Evolutionary conservation across 2,797 vertebrate genomes (phyloP), one percentile per base, ranked within the genome.

Genomic region (Coranthus polyacanthus): DNA sequence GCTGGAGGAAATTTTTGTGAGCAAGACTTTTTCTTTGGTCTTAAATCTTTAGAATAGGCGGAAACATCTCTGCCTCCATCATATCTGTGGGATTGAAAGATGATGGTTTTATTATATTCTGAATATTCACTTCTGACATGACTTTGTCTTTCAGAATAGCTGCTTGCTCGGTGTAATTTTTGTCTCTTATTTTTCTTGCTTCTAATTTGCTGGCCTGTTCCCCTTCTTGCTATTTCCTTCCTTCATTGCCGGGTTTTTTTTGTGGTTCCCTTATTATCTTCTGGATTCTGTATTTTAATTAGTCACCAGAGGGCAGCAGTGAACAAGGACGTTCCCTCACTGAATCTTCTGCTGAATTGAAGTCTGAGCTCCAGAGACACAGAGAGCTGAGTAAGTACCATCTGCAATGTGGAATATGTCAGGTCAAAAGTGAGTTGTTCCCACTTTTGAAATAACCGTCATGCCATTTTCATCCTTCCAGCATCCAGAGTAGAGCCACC

Each of bases 251-350:
- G 17, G 9, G 6, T 11, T n/a, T 49, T 26, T 58, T 62, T 41
- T 61, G 49, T 43, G 22, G 10, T 45, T 71, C 38, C 60, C 15
- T 20, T 38, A 20, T 52, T 11, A 50, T 53, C 5, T 26, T 11
- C 16, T 12, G 52, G 3, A 54, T 29, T 21, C 38, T 92, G 89
- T 91, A 42, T 87, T 73, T 75, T 72, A 41, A 81, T 62, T 77
- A 96, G 95, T 92, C 96, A 94, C 91, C 94, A 93, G 94, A 95
- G 93, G 93, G 94, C 96, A 96, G 91, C 83, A 95, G 90, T 91
- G 94, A 97, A 95, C 95, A 97, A 88, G 93, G 82, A 78, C 90
- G 71, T 41, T 72, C 94, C 56, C 56, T 88, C 76, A 0, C 43
- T 15, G 61, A 52, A 50, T 64, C 49, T 0, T 42, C 88, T 26